These are phyloP conservation scores for Halcyon smyrnensis DNA, from an alignment of 2,797 vertebrate genomes.

Conservation along the genomic window DNA sequence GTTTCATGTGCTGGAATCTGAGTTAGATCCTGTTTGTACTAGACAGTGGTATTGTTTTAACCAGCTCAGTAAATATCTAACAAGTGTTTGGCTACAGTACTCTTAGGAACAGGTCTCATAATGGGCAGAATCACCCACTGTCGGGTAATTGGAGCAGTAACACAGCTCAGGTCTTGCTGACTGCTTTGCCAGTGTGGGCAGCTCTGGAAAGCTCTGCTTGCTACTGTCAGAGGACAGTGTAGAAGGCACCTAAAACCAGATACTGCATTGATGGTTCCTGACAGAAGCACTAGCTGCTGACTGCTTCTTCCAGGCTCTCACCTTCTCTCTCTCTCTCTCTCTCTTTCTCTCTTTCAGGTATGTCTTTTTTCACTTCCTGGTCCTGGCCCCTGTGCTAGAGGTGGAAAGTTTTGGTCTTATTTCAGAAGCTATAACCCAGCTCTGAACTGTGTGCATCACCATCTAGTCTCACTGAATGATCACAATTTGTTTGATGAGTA, in stretches of 20 bases:
- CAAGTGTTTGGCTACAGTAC: accelerated
- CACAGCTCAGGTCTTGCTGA: not conserved
- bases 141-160: not conserved
- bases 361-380: not conserved
- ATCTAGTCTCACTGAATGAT: not conserved
- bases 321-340: not conserved
- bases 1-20: not conserved
- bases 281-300: not conserved
- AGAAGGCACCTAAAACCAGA: not conserved
- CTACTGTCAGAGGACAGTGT: not conserved
- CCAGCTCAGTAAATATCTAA: not conserved
- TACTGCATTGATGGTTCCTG: not conserved
- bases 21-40: accelerated
- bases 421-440: not conserved
- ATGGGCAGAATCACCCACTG: not conserved
- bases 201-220: not conserved
- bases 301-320: not conserved
- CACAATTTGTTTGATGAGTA: not conserved
- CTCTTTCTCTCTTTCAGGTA: not conserved
- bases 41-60: not conserved
- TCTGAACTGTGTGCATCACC: not conserved
- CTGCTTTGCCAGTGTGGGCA: not conserved
- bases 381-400: not conserved
- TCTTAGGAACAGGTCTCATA: accelerated
- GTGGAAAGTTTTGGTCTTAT: not conserved